Evolutionary conservation across 2,113 vertebrate species (phyloP).

Genomic region (Plestiodon gilberti): DNA sequence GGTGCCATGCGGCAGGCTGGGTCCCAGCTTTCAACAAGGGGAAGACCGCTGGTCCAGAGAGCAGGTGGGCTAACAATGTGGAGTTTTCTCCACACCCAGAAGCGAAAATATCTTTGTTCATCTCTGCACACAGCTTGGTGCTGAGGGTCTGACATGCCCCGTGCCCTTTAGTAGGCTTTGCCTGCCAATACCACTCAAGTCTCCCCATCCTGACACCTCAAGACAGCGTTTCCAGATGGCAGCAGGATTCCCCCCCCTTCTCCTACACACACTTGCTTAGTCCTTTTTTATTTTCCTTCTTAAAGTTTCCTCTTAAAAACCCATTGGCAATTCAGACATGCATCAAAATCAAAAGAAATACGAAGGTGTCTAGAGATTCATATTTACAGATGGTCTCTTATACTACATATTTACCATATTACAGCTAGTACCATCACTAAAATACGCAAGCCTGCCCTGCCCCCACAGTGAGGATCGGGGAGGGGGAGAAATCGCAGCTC

Average conservation of each 20-base stretch:
- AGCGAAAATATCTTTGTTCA: not conserved
- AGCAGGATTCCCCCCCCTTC: too few relatives aligned
- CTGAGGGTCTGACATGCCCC: not conserved
- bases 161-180: not conserved
- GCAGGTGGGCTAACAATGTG: not conserved
- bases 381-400: slow-evolving; percentile 68
- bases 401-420: slow-evolving; percentile 71
- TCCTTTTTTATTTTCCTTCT: not conserved
- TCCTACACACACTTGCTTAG: slow-evolving; percentile 35
- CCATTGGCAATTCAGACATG: slow-evolving; percentile 58
- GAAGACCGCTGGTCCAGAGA: too few relatives aligned
- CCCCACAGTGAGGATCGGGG: not conserved
- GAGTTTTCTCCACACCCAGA: not conserved
- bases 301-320: slow-evolving; percentile 30
- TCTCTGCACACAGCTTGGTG: not conserved
- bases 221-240: slow-evolving; percentile 18
- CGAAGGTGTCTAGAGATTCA: slow-evolving; percentile 54
- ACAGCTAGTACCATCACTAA: slow-evolving; percentile 70
- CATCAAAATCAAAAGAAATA: slow-evolving; percentile 43
- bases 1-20: too few relatives aligned
- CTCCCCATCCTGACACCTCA: slow-evolving; percentile 48
- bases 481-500: slow-evolving; percentile 34
- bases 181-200: accelerated
- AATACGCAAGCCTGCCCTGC: not conserved
- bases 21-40: too few relatives aligned